Conservation (phyloP, 2,113 vertebrate species). For the Sorex araneus region DNA sequence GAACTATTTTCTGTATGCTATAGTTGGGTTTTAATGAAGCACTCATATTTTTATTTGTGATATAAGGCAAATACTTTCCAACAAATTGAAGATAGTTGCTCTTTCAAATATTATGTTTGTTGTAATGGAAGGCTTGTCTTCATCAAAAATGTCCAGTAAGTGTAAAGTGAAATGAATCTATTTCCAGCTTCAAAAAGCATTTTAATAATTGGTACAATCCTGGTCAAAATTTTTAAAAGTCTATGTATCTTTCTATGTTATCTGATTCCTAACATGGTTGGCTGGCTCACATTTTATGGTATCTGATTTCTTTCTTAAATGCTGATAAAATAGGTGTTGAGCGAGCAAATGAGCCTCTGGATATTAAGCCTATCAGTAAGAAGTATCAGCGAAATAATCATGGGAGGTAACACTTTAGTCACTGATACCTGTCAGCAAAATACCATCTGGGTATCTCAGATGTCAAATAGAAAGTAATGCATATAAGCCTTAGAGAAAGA, state of each 20-base stretch:
- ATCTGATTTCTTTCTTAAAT: constrained; percentile 74
- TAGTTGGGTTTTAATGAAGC: neutral
- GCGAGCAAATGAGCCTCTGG: constrained; percentile 58
- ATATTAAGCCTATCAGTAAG: constrained; percentile 62
- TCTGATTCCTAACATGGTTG: constrained; percentile 79
- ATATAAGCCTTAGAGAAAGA: constrained; percentile 16
- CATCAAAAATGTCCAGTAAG: neutral
- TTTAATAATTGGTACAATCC: constrained; percentile 64
- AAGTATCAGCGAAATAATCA: constrained; percentile 58
- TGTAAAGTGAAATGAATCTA: constrained; percentile 31
- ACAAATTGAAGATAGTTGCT: neutral
- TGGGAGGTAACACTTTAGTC: neutral
- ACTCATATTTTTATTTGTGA: neutral
- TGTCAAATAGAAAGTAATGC: constrained; percentile 55
- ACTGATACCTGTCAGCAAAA: constrained; percentile 52
- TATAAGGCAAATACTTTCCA: neutral
- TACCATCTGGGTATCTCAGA: constrained; percentile 51
- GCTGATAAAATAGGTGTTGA: constrained; percentile 68
- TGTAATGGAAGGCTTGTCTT: neutral
- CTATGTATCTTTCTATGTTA: constrained; percentile 70
- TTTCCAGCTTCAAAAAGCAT: constrained; percentile 68
- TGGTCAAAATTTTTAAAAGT: constrained; percentile 24
- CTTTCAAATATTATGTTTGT: neutral
- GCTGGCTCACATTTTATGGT: constrained; percentile 78
- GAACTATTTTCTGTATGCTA: constrained; percentile 23